Conservation (phyloP, 2,888 invertebrate genomes). For the Leptopterna dolabrata region DNA sequence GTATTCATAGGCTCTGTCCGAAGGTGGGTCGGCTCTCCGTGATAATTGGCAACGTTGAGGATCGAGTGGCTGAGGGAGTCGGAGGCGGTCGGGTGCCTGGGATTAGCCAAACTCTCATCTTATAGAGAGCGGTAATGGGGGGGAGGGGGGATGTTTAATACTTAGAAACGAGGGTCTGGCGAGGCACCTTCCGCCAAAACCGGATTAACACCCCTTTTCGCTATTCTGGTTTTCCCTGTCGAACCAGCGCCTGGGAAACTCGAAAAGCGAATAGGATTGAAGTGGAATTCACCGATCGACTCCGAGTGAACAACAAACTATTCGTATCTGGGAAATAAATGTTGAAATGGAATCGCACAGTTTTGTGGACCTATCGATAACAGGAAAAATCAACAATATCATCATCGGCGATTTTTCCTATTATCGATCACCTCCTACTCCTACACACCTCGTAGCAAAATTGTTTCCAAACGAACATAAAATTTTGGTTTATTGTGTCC, state of each 20-base stretch:
- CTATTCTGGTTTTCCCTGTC: no score
- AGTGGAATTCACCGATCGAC: neutral
- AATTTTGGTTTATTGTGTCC: no score
- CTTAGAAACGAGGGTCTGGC: conserved; percentile 33
- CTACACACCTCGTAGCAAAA: no score
- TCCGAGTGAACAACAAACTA: neutral
- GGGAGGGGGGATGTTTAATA: conserved; percentile 1
- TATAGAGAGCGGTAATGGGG: neutral
- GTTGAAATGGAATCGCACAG: neutral
- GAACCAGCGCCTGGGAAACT: neutral
- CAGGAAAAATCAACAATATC: no score
- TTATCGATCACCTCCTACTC: no score
- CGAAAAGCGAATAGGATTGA: neutral
- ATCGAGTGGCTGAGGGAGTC: neutral
- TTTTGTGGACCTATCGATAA: no score
- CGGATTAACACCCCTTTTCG: conserved; percentile 5
- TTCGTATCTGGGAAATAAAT: neutral
- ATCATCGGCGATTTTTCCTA: no score
- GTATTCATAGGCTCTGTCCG: conserved; percentile 49
- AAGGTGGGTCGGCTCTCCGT: conserved; percentile 39
- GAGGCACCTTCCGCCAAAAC: conserved; percentile 14
- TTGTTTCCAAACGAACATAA: no score
- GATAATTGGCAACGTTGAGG: conserved; percentile 50
- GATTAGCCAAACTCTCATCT: conserved; percentile 52
- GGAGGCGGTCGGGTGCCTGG: neutral